phyloP scores from a whole-genome alignment of 2,113 vertebrate genomes.

The Ailuropoda melanoleuca region DNA sequence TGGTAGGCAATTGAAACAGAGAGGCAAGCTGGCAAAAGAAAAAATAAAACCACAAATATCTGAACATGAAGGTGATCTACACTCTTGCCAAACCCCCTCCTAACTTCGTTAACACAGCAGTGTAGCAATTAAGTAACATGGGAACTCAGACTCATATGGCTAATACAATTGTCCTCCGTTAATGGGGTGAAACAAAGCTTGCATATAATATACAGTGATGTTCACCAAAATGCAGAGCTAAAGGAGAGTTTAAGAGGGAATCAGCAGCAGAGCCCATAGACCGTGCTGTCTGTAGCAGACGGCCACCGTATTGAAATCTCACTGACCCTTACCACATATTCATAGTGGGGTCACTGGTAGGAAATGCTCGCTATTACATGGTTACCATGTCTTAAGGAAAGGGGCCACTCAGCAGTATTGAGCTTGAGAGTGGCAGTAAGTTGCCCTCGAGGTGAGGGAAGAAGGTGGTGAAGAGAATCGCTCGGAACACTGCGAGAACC shows the following conservation, averaged over 20 bases:
- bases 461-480: neutral
- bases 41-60: conserved; percentile 76
- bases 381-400: neutral
- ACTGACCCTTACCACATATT: neutral
- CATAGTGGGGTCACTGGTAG: neutral
- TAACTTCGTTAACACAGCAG: conserved; percentile 71
- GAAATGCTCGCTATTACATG: neutral
- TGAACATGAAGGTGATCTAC: conserved; percentile 73
- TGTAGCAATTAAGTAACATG: conserved; percentile 69
- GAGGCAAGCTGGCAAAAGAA: conserved; percentile 67
- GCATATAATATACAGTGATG: neutral
- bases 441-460: neutral
- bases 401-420: neutral
- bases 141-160: conserved; percentile 63
- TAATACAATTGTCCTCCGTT: conserved; percentile 72
- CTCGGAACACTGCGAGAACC: neutral
- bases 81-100: conserved; percentile 50
- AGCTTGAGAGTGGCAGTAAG: neutral
- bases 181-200: conserved; percentile 70
- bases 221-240: neutral
- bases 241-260: neutral
- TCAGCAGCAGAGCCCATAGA: neutral
- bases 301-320: neutral
- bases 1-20: conserved; percentile 71
- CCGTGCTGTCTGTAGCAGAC: neutral